Evolutionary conservation across 37 sponge, comb jelly and placozoan genomes (phyloP), one percentile per base, ranked within the genome.

Genomic region (Ianthella basta): DNA sequence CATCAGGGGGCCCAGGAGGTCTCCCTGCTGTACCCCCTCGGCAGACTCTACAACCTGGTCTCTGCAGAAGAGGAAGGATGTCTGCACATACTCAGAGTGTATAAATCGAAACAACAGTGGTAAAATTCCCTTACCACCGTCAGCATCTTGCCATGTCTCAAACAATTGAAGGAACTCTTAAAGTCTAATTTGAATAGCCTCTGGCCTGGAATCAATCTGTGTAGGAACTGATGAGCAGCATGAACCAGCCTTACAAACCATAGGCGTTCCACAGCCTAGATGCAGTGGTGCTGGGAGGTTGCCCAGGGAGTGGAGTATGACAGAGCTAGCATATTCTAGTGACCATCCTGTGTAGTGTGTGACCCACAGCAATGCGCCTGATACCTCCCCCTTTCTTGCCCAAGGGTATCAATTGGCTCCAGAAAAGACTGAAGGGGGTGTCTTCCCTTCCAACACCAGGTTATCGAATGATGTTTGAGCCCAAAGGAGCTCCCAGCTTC

Each of bases 351-450:
- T 79, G 83, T 23, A 88, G 77, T 23, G 83, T 73, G 55, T 40
- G 18, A 15, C 88, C 88, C n/a, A 88, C 80, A 30, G 83, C 88
- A 50, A 88, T 88, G 20, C 79, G 83, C 24, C 83, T 53, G 30
- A 88, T 53, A 73, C 83, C 79, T 1, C 83, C 78, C 44, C 56
- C 83, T 73, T 82, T 82, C 78, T 61, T 88, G 41, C 37, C 40
- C 34, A 82, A 34, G 15, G 88, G 81, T 19, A 74, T 55, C 74
- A 88, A 56, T 15, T 41, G 24, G 88, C 83, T 55, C 88, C 88
- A 82, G 72, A 82, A 27, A 83, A 36, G 77, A 82, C 63, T 23
- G 83, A 23, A 50, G 75, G 50, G 40, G 88, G 88, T 23, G 63
- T 59, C 64, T 59, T 74, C 33, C 88, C 83, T 29, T 82, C 65